A percentile compares a stretch with the other conserved stretches of the same genome.
phyloP scores from a whole-genome alignment of 2,888 invertebrate species.

The Meiosimyza decipiens region DNA sequence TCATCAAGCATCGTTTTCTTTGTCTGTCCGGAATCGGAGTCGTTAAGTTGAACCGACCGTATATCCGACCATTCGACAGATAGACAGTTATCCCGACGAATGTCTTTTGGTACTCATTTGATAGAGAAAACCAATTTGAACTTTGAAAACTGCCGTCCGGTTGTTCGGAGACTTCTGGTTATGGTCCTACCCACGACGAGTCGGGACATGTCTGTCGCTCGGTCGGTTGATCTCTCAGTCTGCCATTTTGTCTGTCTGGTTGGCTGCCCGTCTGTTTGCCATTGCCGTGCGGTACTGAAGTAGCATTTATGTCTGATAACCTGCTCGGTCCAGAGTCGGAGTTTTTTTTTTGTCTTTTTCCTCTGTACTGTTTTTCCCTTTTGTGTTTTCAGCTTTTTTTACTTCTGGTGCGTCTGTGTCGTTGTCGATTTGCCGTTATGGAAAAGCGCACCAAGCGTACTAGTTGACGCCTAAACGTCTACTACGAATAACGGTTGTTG shows the following conservation, averaged over 20 bases:
- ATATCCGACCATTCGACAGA: constrained; percentile 18
- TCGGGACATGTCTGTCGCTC: constrained; percentile 20
- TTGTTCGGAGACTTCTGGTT: neutral
- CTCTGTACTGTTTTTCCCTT: constrained; percentile 39
- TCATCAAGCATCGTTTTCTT: neutral
- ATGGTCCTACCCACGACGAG: neutral
- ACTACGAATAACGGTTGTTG: constrained; percentile 68
- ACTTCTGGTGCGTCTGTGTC: constrained; percentile 20
- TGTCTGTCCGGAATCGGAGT: neutral
- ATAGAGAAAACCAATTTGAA: constrained; percentile 1
- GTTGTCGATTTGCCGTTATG: constrained; percentile 53
- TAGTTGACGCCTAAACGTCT: constrained; percentile 70
- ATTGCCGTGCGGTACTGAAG: neutral
- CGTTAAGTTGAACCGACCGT: constrained; percentile 2
- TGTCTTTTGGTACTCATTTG: constrained; percentile 1
- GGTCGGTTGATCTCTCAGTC: constrained; percentile 29
- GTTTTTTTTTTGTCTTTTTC: constrained; percentile 50
- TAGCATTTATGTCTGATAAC: constrained; percentile 13
- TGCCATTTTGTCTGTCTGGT: constrained; percentile 9
- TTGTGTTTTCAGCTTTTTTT: constrained; percentile 36
- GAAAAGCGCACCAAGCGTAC: constrained; percentile 68
- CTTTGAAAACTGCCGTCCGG: constrained; percentile 1
- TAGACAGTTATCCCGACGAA: constrained; percentile 17
- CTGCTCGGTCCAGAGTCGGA: constrained; percentile 48
- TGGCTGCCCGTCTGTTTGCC: neutral